Conservation (phyloP, 2,797 vertebrate species). For the Columba guinea region DNA sequence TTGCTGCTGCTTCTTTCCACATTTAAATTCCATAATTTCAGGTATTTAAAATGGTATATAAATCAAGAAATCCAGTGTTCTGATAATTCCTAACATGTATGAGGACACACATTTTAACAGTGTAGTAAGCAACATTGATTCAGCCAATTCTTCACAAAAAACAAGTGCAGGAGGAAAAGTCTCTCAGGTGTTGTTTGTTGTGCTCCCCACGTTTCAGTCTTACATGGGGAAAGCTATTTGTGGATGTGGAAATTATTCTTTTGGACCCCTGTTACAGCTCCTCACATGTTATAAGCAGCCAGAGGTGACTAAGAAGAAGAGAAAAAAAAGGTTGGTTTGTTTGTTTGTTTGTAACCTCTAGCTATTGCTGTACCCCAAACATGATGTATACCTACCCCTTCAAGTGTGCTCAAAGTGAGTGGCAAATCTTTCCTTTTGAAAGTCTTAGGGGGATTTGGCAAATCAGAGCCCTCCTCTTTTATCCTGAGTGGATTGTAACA, state of each 20-base stretch:
- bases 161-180: neutral
- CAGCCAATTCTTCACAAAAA: neutral
- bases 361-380: neutral
- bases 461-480: neutral
- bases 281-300: neutral
- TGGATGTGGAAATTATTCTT: neutral
- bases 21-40: constrained; percentile 17
- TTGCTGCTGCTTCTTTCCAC: neutral
- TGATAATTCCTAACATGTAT: neutral
- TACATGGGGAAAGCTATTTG: neutral
- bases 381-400: neutral
- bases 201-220: neutral
- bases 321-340: neutral
- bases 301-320: neutral
- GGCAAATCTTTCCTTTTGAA: neutral
- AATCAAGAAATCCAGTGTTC: neutral
- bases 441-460: neutral
- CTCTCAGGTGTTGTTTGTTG: neutral
- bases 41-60: neutral
- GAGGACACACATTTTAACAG: neutral
- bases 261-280: neutral
- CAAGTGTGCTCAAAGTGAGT: neutral
- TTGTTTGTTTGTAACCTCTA: neutral
- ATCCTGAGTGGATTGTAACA: neutral
- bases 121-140: constrained; percentile 11